A percentile compares a stretch with the other conserved stretches of the same genome.
These are phyloP conservation scores for Lydus trimaculatus DNA, from an alignment of 2,888 invertebrate genomes.

Conservation along the genomic window DNA sequence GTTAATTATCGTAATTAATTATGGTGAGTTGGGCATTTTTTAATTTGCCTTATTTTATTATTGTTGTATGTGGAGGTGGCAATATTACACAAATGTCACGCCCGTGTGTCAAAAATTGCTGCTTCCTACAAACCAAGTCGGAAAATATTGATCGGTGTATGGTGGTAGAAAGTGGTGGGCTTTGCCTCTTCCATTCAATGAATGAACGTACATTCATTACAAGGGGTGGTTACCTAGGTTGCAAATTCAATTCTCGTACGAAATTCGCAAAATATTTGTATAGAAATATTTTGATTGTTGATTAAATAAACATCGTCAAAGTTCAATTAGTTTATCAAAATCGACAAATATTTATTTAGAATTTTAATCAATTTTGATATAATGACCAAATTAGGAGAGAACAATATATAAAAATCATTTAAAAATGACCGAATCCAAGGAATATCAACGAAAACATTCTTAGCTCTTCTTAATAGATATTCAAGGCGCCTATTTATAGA, in stretches of 20 bases:
- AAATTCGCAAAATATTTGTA: constrained; percentile 20
- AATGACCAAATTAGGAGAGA: background rate
- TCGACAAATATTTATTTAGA: background rate
- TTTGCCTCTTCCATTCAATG: constrained; percentile 30
- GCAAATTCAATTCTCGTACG: constrained; percentile 22
- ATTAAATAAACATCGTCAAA: background rate
- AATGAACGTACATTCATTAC: constrained; percentile 32
- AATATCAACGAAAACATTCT: background rate
- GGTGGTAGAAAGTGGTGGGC: constrained; percentile 23
- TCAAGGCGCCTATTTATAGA: constrained; percentile 2
- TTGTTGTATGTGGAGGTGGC: background rate
- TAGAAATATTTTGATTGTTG: constrained; percentile 21
- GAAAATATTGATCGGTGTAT: constrained; percentile 30
- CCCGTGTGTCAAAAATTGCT: constrained; percentile 29
- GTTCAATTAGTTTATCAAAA: background rate
- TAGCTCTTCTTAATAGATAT: background rate
- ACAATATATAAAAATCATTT: background rate
- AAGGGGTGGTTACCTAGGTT: constrained; percentile 22
- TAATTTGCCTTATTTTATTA: background rate
- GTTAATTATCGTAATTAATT: constrained; percentile 24
- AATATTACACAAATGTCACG: constrained; percentile 20
- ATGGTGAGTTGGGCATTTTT: constrained; percentile 25
- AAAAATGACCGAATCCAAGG: background rate
- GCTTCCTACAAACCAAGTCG: constrained; percentile 30
- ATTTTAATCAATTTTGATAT: too few species aligned